Base-by-base conservation (phyloP, 2,113 vertebrate genomes). In the Campylorhamphus procurvoides region DNA sequence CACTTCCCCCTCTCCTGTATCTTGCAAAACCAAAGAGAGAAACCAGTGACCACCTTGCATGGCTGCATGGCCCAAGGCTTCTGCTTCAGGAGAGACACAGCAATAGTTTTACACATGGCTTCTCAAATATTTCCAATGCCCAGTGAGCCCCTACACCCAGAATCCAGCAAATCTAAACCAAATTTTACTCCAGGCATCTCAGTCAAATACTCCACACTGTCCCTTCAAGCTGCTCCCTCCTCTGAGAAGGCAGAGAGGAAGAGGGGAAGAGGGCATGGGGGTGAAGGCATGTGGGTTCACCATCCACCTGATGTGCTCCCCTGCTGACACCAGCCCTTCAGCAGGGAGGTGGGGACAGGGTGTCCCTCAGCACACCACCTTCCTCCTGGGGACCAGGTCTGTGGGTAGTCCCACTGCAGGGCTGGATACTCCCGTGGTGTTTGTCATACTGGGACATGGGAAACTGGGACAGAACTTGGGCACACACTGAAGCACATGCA, bases 381-480 rank as follows among this genome's bases (percentile, higher is more conserved):
- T 20, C 44, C 20, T 24, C 25, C 25, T 3, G 5, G 35, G 44
- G 44, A 68, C 28, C 0, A 0, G 42, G 10, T 28, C 42, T 74
- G 39, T 67, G 67, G 14, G 62, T 15, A 53, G 47, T 39, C 44
- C 31, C 3, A 1, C 33, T 25, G 31, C 5, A 2, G 25, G 33
- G 29, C 40, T 55, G 31, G 72, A 50, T 18, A 47, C 10, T 46
- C 4, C 31, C 1, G 1, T 42, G 53, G 7, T 68, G 12, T 55
- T 82, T 83, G 53, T 58, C 49, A 94, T 50, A 18, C 40, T 3
- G 5, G 29, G 6, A 17, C 37, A n/a, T 0, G 0, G 56, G 15
- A 40, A 63, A 28, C 15, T 28, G 9, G 28, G 18, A 18, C 37
- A 86, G 49, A 73, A 19, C 58, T 68, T 15, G 23, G 39, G 50